phyloP scores from a whole-genome alignment of 2,888 invertebrate species.

The Pristionchus maxplancki region DNA sequence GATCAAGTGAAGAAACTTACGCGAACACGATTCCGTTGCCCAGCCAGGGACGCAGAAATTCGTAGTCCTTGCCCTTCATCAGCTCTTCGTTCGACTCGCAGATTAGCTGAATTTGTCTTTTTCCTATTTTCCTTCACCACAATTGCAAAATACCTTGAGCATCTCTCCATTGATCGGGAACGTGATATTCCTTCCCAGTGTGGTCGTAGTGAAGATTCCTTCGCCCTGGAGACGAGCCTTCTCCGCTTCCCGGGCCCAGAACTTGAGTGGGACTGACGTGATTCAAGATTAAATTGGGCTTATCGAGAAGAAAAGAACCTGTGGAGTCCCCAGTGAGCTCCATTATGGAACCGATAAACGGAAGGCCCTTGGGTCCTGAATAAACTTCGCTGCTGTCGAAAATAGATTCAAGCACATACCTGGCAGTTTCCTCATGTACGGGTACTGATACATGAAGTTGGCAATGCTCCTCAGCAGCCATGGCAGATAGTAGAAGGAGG shows the following conservation, averaged over 20 bases:
- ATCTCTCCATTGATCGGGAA: constrained; percentile 43
- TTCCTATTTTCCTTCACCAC: neutral
- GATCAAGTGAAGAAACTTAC: constrained; percentile 55
- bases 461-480: neutral
- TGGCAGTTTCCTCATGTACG: neutral
- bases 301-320: neutral
- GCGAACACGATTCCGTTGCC: constrained; percentile 79
- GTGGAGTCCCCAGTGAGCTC: neutral
- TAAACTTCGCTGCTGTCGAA: neutral
- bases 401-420: neutral
- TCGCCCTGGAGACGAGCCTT: neutral
- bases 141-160: neutral
- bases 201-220: neutral
- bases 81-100: constrained; percentile 70
- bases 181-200: neutral
- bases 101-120: neutral
- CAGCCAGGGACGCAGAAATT: constrained; percentile 79
- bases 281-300: no score
- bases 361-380: constrained; percentile 21
- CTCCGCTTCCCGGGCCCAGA: constrained; percentile 2
- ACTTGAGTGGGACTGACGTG: neutral
- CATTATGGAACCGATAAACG: neutral
- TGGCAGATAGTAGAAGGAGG: neutral
- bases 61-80: constrained; percentile 78
- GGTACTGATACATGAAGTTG: neutral